phyloP scores from a whole-genome alignment of 2,797 vertebrate species.

The Spea hammondii region DNA sequence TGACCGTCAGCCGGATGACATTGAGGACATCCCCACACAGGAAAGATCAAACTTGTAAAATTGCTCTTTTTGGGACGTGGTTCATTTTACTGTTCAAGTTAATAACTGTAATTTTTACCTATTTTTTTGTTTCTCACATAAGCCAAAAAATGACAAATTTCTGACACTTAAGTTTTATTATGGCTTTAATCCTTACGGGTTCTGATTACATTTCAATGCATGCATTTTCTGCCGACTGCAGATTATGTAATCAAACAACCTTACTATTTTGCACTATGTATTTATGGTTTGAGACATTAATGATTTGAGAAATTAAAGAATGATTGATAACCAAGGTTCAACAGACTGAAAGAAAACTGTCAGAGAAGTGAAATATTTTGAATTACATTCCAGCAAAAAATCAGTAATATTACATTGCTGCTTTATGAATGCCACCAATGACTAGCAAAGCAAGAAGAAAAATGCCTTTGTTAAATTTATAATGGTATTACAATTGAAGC shows the following conservation, averaged over 20 bases:
- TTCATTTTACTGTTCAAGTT: too few relatives aligned
- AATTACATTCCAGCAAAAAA: not conserved
- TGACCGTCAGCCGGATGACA: too few relatives aligned
- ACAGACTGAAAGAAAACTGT: not conserved
- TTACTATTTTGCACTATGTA: not conserved
- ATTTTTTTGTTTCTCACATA: too few relatives aligned
- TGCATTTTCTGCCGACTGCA: too few relatives aligned
- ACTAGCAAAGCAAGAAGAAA: not conserved
- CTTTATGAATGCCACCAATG: not conserved
- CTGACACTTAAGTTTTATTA: too few relatives aligned
- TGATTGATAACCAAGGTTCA: not conserved
- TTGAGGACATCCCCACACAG: too few relatives aligned
- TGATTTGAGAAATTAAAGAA: not conserved
- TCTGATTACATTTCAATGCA: too few relatives aligned
- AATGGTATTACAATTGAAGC: not conserved
- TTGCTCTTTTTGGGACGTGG: too few relatives aligned
- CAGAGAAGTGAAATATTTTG: not conserved
- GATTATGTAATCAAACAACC: not conserved
- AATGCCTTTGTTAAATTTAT: not conserved
- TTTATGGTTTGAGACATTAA: not conserved
- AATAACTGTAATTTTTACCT: too few relatives aligned
- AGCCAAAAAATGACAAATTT: too few relatives aligned
- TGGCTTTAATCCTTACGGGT: too few relatives aligned
- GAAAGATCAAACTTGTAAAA: too few relatives aligned
- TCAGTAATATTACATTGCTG: conserved; percentile 1